Evolutionary conservation across 2,797 vertebrate species (phyloP).

Genomic region (Oreortyx pictus): DNA sequence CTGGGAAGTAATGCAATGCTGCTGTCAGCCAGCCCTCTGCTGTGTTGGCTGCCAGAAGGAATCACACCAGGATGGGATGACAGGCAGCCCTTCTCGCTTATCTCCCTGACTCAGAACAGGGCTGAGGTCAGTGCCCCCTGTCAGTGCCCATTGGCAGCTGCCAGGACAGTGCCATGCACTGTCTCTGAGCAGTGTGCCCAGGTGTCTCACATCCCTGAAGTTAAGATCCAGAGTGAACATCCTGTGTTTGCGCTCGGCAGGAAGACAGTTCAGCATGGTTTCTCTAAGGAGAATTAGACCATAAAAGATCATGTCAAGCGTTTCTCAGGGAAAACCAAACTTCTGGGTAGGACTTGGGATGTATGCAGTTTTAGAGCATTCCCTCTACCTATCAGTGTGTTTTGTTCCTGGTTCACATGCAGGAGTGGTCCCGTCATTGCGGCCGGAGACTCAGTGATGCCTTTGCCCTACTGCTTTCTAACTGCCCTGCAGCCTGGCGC

Average conservation of each 20-base stretch:
- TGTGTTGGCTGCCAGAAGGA: not conserved
- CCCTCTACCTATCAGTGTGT: not conserved
- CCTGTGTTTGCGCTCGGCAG: not conserved
- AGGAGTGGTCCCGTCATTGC: not conserved
- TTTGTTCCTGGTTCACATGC: not conserved
- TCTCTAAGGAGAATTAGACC: no score
- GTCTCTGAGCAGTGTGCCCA: not conserved
- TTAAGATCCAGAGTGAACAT: accelerated
- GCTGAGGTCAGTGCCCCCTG: not conserved
- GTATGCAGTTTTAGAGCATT: not conserved
- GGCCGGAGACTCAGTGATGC: not conserved
- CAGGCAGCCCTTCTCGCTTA: not conserved
- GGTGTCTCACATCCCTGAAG: not conserved
- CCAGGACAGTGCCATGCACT: not conserved
- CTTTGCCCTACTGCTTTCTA: not conserved
- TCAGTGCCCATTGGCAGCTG: not conserved
- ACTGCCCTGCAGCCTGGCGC: not conserved
- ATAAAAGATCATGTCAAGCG: not conserved
- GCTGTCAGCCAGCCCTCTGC: not conserved
- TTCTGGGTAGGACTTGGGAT: not conserved
- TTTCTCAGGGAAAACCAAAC: not conserved
- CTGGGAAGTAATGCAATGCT: not conserved
- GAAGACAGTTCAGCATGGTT: not conserved
- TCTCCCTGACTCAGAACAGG: not conserved
- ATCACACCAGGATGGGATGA: constrained; percentile 12